Evolutionary conservation across 1,140 invertebrate genomes (phyloP).

Genomic region (Melanaphis sacchari): DNA sequence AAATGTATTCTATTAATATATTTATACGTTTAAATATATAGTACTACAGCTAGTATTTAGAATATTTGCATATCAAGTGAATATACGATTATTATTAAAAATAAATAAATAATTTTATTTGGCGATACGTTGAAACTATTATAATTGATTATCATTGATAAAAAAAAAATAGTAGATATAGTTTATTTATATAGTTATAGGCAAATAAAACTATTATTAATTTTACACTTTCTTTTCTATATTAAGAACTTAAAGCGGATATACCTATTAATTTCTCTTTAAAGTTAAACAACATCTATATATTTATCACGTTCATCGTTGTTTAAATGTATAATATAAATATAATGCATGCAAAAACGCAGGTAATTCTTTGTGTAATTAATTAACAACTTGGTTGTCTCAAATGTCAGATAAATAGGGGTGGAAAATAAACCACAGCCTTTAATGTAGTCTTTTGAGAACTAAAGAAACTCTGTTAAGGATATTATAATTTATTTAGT

Average conservation of each 20-base stretch:
- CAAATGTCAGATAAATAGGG: slow-evolving; percentile 1
- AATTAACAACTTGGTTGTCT: slow-evolving; percentile 39
- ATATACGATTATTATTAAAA: background rate
- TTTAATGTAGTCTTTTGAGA: slow-evolving; percentile 8
- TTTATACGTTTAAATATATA: background rate
- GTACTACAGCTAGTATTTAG: background rate
- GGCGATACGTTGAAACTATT: background rate
- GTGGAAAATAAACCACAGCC: slow-evolving; percentile 40
- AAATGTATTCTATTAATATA: background rate
- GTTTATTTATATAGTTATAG: background rate
- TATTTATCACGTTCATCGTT: background rate
- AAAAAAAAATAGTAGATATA: background rate
- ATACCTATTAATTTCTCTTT: slow-evolving; percentile 3
- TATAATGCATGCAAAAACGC: background rate
- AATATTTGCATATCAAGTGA: background rate
- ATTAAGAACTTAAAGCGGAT: background rate
- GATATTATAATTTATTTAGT: slow-evolving; percentile 14
- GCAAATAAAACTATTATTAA: background rate
- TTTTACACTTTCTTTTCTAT: slow-evolving; percentile 3
- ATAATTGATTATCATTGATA: background rate
- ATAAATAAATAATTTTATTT: background rate
- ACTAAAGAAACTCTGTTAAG: background rate
- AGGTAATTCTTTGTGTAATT: slow-evolving; percentile 12
- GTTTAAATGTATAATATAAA: background rate
- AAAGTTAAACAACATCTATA: background rate